Base-by-base conservation (phyloP, 2,113 vertebrate species). In the Dasypus novemcinctus region DNA sequence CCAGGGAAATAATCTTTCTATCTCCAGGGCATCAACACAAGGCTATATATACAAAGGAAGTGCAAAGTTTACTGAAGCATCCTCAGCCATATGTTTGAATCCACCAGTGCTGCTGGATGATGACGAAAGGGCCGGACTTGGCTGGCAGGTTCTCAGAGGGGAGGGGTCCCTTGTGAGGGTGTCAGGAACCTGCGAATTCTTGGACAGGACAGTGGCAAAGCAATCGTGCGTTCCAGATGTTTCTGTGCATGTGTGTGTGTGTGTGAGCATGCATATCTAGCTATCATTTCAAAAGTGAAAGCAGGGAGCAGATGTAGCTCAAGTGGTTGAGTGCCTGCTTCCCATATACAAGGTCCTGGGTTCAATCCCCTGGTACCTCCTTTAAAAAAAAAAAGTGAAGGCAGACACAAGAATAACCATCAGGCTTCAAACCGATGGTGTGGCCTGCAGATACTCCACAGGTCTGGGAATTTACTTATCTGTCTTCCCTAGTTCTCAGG, bases 191-290 rank as follows among this genome's bases (percentile, higher is more conserved):
- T 68, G 29, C 63, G 46, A 14, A 49, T 66, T 83, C 74, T 38
- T 36, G 41, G 64, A 17, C 25, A 69, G 63, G 66, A 36, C 10
- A 29, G 2, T 71, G 81, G 49, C 29, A 71, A 87, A 64, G n/a
- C 31, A 89, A 23, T 0, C 23, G 17, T 27, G 20, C n/a, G 27
- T 83, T 83, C n/a, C 41, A 10, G 3, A 4, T 52, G 33, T 49
- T 59, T 27, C 4, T 14, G 21, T 23, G 36, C 33, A 31, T 1
- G 14, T 23, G 69, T 20, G 25, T 29, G 76, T 2, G 41, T 20
- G 13, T 3, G 36, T 4, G 52, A n/a, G n/a, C 0, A 5, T 1
- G 0, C 5, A 54, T 1, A 1, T n/a, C 36, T 25, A 79, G 27
- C 46, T n/a, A 31, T 25, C 79, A 46, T 25, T 72, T 68, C 54